phyloP scores from a whole-genome alignment of 2,888 invertebrate species.

The Augiades crinisus region DNA sequence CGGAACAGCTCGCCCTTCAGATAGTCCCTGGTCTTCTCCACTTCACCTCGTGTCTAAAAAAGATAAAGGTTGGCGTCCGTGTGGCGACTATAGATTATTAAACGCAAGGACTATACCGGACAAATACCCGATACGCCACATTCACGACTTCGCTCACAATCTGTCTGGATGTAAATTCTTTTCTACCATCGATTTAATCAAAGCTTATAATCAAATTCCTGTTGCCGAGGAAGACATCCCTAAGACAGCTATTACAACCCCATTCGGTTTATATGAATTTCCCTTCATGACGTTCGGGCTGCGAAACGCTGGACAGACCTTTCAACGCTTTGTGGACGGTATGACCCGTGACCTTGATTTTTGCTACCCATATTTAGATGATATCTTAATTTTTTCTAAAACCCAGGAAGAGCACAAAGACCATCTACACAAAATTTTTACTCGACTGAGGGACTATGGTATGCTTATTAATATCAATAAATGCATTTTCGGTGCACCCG shows the following conservation, averaged over 20 bases:
- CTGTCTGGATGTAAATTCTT: not conserved
- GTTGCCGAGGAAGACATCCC: not conserved
- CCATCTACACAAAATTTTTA: conserved; percentile 28
- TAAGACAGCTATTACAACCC: too few relatives aligned
- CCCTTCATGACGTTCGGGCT: too few relatives aligned
- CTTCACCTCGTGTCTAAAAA: not conserved
- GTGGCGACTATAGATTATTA: too few relatives aligned
- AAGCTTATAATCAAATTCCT: not conserved
- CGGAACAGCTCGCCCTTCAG: conserved; percentile 10
- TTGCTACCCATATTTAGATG: conserved; percentile 43
- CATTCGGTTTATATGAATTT: too few relatives aligned
- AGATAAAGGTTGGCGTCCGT: not conserved
- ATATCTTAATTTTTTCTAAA: conserved; percentile 40
- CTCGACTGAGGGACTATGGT: conserved; percentile 36
- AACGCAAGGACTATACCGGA: not conserved
- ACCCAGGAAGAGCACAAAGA: conserved; percentile 24
- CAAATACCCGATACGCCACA: not conserved
- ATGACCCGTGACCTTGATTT: conserved; percentile 30
- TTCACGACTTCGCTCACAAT: not conserved
- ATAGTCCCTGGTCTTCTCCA: not conserved
- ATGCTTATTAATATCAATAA: conserved; percentile 38
- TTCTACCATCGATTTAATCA: too few relatives aligned
- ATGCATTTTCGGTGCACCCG: conserved; percentile 33
- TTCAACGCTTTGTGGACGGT: conserved; percentile 37
- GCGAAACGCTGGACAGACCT: conserved; percentile 1